Conservation (phyloP, 2,797 vertebrate species). For the Sternotherus odoratus region DNA sequence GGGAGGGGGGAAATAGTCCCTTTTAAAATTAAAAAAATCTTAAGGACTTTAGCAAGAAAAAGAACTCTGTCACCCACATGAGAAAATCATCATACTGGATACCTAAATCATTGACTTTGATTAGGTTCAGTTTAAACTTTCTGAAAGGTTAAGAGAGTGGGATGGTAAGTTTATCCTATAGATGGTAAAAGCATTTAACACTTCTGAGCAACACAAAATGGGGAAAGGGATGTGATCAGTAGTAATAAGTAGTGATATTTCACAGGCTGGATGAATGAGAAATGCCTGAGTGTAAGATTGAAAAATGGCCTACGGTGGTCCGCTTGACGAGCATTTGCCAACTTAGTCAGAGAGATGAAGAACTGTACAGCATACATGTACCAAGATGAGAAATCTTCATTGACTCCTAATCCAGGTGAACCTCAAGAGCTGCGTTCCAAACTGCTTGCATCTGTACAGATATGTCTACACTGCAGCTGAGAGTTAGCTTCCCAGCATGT, state of each 20-base stretch:
- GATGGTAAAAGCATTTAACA: neutral
- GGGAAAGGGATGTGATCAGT: neutral
- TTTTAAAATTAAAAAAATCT: neutral
- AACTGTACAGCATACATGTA: neutral
- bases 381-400: neutral
- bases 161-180: neutral
- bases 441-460: neutral
- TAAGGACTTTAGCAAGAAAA: neutral
- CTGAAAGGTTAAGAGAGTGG: neutral
- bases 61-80: neutral
- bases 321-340: neutral
- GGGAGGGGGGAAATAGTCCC: too few relatives aligned
- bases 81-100: neutral
- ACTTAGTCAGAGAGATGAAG: neutral
- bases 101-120: neutral
- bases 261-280: neutral
- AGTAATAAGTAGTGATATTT: neutral
- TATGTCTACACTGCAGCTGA: neutral
- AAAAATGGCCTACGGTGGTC: neutral
- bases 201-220: neutral
- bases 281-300: neutral
- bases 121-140: neutral
- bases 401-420: neutral
- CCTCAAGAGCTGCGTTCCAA: neutral
- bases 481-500: neutral